Conservation (phyloP, 2,113 vertebrate genomes). For the Megaceryle torquata region DNA sequence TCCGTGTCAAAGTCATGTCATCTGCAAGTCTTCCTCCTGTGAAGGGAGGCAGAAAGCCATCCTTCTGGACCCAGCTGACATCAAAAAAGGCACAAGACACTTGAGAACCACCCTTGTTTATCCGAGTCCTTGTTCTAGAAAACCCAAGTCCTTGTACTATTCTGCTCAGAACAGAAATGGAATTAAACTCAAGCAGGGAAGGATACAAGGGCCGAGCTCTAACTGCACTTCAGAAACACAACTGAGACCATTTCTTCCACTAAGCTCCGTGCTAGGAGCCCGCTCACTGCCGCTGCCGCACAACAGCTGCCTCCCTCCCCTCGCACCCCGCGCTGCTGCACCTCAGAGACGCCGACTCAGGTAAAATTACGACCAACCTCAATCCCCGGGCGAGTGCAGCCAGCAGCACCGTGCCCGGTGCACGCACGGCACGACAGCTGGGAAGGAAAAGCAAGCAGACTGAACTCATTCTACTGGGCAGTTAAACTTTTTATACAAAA, state of each 20-base stretch:
- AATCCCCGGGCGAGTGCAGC: fast-evolving
- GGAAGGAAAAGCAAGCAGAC: neutral
- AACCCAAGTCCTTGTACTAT: too few relatives aligned
- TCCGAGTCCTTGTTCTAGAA: neutral
- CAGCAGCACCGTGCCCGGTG: neutral
- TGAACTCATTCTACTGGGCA: neutral
- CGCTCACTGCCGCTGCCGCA: neutral
- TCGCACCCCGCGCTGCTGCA: fast-evolving
- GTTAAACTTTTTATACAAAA: neutral
- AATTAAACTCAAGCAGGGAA: neutral
- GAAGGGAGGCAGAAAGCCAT: neutral
- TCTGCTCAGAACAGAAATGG: neutral
- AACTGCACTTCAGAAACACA: neutral
- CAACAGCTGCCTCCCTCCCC: neutral
- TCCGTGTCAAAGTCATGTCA: too few relatives aligned
- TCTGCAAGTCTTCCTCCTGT: fast-evolving
- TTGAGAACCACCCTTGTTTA: neutral
- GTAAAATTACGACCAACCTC: neutral
- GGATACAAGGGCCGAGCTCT: neutral
- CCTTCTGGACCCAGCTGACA: neutral
- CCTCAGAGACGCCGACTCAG: neutral
- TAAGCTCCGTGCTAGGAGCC: neutral
- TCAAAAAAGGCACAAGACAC: neutral
- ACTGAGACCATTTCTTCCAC: neutral
- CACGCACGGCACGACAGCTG: too few relatives aligned